These are phyloP conservation scores for Bungarus multicinctus DNA, from an alignment of 2,113 vertebrate genomes.

Conservation along the genomic window DNA sequence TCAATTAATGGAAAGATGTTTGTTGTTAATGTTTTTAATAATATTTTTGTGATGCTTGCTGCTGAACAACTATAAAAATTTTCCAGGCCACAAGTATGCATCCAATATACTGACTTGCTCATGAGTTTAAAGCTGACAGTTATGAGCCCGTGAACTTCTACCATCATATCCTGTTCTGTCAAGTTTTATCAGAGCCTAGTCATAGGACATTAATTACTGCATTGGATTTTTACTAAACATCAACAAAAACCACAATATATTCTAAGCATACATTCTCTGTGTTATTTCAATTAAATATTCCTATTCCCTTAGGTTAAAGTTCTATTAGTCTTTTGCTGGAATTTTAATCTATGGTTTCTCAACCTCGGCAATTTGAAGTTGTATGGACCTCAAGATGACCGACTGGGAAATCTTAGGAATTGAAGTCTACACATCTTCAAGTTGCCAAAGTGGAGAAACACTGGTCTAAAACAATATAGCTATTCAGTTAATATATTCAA, in stretches of 20 bases:
- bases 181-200: slow-evolving; percentile 47
- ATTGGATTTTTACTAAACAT: slow-evolving; percentile 39
- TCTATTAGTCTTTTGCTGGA: background rate
- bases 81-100: slow-evolving; percentile 55
- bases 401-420: background rate
- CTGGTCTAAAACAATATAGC: slow-evolving; percentile 6
- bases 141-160: slow-evolving; percentile 29
- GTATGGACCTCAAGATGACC: background rate
- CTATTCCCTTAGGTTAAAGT: slow-evolving; percentile 24
- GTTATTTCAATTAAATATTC: slow-evolving; percentile 32
- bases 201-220: slow-evolving; percentile 33
- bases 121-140: slow-evolving; percentile 46
- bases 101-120: slow-evolving; percentile 49
- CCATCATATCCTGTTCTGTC: slow-evolving; percentile 44
- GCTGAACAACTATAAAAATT: slow-evolving; percentile 39
- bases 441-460: background rate
- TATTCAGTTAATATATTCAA: slow-evolving; percentile 34
- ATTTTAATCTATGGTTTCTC: background rate
- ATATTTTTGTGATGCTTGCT: slow-evolving; percentile 30
- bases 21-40: background rate
- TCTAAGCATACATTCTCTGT: slow-evolving; percentile 11
- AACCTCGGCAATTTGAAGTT: background rate
- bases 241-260: slow-evolving; percentile 17
- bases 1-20: slow-evolving; percentile 33
- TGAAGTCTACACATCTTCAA: background rate